Evolutionary conservation across 2,888 invertebrate genomes (phyloP), one percentile per base, ranked within the genome.

Genomic region (Drosophila kambysellisi): DNA sequence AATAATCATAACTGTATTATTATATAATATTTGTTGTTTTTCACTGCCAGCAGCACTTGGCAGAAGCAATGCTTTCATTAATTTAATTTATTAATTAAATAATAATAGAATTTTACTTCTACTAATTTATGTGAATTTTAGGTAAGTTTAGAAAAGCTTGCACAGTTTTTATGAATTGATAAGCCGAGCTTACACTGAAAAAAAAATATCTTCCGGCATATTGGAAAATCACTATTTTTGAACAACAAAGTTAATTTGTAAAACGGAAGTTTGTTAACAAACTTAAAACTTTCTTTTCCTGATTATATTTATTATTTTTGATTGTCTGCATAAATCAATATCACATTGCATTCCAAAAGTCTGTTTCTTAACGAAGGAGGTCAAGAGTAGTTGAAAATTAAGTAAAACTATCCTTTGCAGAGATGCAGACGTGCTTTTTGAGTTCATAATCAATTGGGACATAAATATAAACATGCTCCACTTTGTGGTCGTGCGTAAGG

Each of bases 381-480:
- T 35, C 33, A n/a, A 46, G 29, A 9, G 43, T 33, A 39, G 8
- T 50, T 50, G 7, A 50, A 50, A 50, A 15, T 35, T 17, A 9
- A 8, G 29, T 8, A 5, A 30, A 37, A 50, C 48, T 29, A 12
- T 29, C 3, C 29, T 54, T 54, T n/a, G 20, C 20, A 25, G 20
- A 25, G 46, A 62, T 54, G 30, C 20, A 12, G 50, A 51, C 39
- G 37, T 57, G 33, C 35, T 50, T 35, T 48, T 53, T 48, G 70
- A 78, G 81, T 74, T 87, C 75, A 81, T 83, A 86, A 83, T 83
- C 87, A 81, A 83, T 73, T 59, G 67, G 57, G 79, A 62, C 79
- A 89, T 81, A 83, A 87, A 89, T 83, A 87, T 81, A 74, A 87
- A 76, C 84, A 79, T 83, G 84, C 64, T 64, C 82, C 82, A 87